A percentile compares a stretch with the other conserved stretches of the same genome.
Conservation (phyloP, 2,113 vertebrate genomes). For the Myrmecobius fasciatus region DNA sequence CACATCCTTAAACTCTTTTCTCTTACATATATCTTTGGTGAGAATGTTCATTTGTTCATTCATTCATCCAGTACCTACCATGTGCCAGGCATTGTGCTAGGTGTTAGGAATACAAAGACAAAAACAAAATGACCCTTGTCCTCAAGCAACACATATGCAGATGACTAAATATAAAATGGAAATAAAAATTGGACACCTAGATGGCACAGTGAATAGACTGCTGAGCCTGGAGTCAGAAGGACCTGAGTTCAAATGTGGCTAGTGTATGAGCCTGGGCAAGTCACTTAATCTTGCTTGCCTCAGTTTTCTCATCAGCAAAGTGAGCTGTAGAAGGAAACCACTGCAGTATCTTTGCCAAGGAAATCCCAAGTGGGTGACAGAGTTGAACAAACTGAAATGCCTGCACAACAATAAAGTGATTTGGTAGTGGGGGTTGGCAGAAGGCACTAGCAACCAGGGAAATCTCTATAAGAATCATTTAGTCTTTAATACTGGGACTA, state of each 20-base stretch:
- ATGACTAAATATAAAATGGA: neutral
- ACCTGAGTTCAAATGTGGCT: neutral
- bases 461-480: neutral
- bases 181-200: too few species aligned
- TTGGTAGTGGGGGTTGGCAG: neutral
- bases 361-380: neutral
- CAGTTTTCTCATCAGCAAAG: neutral
- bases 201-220: neutral
- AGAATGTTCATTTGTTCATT: neutral
- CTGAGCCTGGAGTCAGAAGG: neutral
- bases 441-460: neutral
- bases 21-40: neutral
- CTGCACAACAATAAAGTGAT: neutral
- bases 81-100: neutral
- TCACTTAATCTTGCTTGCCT: neutral
- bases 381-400: neutral
- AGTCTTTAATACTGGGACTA: neutral
- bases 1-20: neutral
- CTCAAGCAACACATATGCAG: neutral
- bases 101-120: neutral
- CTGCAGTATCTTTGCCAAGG: neutral
- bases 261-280: neutral
- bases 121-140: neutral
- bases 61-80: neutral
- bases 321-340: neutral